A percentile compares a stretch with the other conserved stretches of the same genome.
These are phyloP conservation scores for Amblyopsis hoosieri DNA, from an alignment of 2,797 vertebrate genomes.

Conservation along the genomic window DNA sequence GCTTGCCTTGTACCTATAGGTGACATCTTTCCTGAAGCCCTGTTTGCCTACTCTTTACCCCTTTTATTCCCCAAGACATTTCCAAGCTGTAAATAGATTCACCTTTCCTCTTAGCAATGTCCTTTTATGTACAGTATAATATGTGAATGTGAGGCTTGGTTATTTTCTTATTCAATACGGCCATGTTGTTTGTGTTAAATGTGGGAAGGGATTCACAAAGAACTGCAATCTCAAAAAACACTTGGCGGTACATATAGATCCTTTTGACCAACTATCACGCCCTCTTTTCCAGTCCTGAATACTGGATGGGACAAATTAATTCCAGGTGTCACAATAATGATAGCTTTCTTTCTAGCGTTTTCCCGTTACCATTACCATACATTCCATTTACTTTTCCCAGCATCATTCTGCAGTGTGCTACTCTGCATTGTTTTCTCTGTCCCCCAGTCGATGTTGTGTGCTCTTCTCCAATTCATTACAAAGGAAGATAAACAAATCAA, in stretches of 20 bases:
- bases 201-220: conserved; percentile 73
- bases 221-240: conserved; percentile 73
- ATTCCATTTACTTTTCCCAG: conserved; percentile 21
- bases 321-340: conserved; percentile 42
- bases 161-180: conserved; percentile 33
- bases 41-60: conserved; percentile 17
- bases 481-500: conserved; percentile 19
- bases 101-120: conserved; percentile 73
- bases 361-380: conserved; percentile 21
- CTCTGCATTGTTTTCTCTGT: conserved; percentile 12
- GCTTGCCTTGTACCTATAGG: conserved; percentile 55
- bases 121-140: conserved; percentile 34
- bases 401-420: background rate
- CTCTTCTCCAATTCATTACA: conserved; percentile 10
- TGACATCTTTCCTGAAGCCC: conserved; percentile 64
- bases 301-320: conserved; percentile 39
- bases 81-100: conserved; percentile 72
- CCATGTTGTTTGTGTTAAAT: conserved; percentile 71
- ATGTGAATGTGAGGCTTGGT: conserved; percentile 14
- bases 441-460: conserved; percentile 8
- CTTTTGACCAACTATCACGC: conserved; percentile 27
- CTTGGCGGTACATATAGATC: conserved; percentile 54
- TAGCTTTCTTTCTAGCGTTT: conserved; percentile 15
- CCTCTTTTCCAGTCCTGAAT: conserved; percentile 32
- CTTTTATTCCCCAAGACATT: conserved; percentile 61